Percentiles rank a stretch among this genome's conserved stretches.
Evolutionary conservation across 1,140 invertebrate genomes (phyloP).

Genomic region (Brachionus sp.): DNA sequence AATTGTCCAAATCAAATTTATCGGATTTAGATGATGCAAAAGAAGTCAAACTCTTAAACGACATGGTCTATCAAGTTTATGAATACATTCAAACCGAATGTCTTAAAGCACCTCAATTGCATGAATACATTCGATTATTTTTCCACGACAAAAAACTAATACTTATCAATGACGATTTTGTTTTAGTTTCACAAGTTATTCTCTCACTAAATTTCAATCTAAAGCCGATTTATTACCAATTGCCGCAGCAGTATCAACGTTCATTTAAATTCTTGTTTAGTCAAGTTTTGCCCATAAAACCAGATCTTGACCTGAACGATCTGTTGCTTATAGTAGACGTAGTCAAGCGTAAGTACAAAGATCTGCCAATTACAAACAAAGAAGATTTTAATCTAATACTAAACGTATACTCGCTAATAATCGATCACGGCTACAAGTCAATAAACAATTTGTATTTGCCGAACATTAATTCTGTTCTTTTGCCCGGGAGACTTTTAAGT

Average conservation of each 20-base stretch:
- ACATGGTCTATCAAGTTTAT: constrained; percentile 37
- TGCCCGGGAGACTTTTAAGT: background rate
- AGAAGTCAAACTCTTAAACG: constrained; percentile 27
- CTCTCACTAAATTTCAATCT: background rate
- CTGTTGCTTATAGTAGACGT: constrained; percentile 8
- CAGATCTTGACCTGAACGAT: background rate
- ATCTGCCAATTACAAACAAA: background rate
- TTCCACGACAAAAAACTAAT: constrained; percentile 22
- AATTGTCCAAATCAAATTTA: background rate
- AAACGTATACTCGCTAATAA: constrained; percentile 26
- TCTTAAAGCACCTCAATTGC: background rate
- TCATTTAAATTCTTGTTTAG: background rate
- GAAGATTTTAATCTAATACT: constrained; percentile 25
- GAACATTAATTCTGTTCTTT: background rate
- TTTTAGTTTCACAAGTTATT: background rate
- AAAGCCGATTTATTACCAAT: constrained; percentile 31
- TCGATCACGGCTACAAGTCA: constrained; percentile 14
- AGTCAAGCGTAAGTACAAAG: constrained; percentile 3
- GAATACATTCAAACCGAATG: constrained; percentile 34
- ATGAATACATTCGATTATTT: background rate
- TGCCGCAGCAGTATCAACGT: background rate
- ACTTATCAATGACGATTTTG: constrained; percentile 32
- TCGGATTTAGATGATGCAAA: constrained; percentile 4
- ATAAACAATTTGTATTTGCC: constrained; percentile 39
- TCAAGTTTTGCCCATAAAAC: constrained; percentile 6